phyloP scores from a whole-genome alignment of 2,888 invertebrate genomes.

The Aleiodes alternator region DNA sequence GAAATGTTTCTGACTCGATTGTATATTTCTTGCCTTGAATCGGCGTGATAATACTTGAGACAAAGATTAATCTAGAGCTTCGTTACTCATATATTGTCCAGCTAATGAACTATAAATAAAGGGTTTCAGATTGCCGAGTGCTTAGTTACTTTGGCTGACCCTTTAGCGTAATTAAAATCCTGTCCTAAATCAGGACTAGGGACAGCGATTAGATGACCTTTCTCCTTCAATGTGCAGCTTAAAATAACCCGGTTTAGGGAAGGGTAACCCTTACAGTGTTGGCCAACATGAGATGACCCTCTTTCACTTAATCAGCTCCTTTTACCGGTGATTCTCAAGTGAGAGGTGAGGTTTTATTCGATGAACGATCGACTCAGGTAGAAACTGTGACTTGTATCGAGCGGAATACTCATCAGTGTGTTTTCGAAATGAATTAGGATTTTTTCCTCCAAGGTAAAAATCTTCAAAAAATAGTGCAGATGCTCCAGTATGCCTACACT shows the following conservation, averaged over 20 bases:
- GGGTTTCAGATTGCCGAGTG: background rate
- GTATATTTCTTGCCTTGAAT: no score
- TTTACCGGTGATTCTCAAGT: no score
- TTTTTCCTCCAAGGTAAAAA: no score
- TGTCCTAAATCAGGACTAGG: slow-evolving; percentile 70
- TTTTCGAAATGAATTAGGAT: background rate
- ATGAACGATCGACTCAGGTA: no score
- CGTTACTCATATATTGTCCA: background rate
- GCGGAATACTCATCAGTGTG: no score
- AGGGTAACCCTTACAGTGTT: background rate
- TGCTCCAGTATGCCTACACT: no score
- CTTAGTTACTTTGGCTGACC: slow-evolving; percentile 60
- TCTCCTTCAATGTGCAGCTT: slow-evolving; percentile 10
- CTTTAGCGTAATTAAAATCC: slow-evolving; percentile 71
- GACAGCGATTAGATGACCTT: slow-evolving; percentile 63
- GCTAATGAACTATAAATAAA: slow-evolving; percentile 20
- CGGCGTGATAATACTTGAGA: no score
- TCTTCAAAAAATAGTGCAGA: no score
- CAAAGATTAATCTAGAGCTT: no score
- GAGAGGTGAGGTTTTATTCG: no score
- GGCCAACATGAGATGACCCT: slow-evolving; percentile 6
- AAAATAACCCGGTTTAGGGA: background rate
- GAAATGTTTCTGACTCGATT: no score
- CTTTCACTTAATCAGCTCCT: background rate
- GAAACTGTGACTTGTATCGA: no score